A percentile compares a stretch with the other conserved stretches of the same genome.
These are phyloP conservation scores for Lochmaea capreae DNA, from an alignment of 2,888 invertebrate genomes.

Conservation along the genomic window DNA sequence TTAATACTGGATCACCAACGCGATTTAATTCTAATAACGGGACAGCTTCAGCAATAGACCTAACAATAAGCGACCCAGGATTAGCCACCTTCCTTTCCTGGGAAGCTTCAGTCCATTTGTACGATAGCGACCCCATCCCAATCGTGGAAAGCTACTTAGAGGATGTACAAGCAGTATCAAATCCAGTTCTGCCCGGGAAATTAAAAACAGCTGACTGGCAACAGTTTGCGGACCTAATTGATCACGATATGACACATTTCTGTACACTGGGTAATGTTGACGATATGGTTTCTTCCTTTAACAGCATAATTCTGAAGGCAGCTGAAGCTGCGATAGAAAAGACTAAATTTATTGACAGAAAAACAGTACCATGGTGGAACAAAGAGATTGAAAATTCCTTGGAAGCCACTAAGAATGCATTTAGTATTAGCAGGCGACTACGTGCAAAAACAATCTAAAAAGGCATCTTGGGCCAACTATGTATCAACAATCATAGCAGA, in stretches of 20 bases:
- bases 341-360: too few species aligned
- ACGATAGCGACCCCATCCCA: neutral
- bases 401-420: too few species aligned
- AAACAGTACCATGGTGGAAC: too few species aligned
- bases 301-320: too few species aligned
- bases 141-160: neutral
- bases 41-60: neutral
- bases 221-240: slow-evolving; percentile 2
- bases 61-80: neutral
- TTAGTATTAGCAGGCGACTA: neutral
- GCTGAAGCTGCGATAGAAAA: too few species aligned
- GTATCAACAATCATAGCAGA: slow-evolving; percentile 5
- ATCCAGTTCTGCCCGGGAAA: too few species aligned
- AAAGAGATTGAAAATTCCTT: too few species aligned
- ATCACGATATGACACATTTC: neutral
- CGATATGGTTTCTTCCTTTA: neutral
- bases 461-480: too few species aligned
- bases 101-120: neutral
- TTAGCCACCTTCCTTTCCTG: neutral
- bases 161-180: neutral
- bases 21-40: neutral
- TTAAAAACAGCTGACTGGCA: neutral
- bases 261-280: neutral
- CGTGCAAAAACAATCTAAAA: slow-evolving; percentile 8
- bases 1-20: neutral